A percentile compares a stretch with the other conserved stretches of the same genome.
Evolutionary conservation across 2,888 invertebrate species (phyloP).

Genomic region (Platynereis dumerilii): DNA sequence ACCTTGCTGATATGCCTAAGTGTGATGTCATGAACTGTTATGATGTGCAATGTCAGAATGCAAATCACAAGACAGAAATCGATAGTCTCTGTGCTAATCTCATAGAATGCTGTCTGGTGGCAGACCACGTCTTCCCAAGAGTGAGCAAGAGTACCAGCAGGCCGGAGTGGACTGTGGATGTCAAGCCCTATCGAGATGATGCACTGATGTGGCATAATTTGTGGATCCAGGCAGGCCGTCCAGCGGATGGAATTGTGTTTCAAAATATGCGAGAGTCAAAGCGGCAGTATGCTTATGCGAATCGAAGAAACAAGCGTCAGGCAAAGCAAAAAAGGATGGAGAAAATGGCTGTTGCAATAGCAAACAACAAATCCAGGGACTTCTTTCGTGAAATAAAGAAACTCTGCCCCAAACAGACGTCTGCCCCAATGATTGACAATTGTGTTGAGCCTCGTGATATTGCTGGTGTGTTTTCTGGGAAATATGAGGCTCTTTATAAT

Average conservation of each 20-base stretch:
- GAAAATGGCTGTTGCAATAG: slow-evolving; percentile 1
- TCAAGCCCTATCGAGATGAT: slow-evolving; percentile 1
- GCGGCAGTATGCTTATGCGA: neutral
- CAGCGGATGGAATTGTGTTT: neutral
- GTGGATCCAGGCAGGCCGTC: neutral
- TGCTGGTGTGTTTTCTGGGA: too few relatives aligned
- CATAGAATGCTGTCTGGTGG: neutral
- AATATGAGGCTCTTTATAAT: too few relatives aligned
- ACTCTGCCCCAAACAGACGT: too few relatives aligned
- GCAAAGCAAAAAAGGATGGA: neutral
- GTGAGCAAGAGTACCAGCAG: neutral
- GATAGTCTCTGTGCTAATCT: neutral
- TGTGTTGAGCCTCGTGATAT: too few relatives aligned
- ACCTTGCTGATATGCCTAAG: neutral
- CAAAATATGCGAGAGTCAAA: neutral
- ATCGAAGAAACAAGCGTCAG: slow-evolving; percentile 4
- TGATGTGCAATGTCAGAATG: slow-evolving; percentile 1
- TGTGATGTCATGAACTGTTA: neutral
- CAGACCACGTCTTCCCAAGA: slow-evolving; percentile 1
- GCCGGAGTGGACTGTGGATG: neutral
- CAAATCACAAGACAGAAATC: neutral
- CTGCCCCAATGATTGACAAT: too few relatives aligned
- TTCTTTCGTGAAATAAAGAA: too few relatives aligned
- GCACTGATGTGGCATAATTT: slow-evolving; percentile 2
- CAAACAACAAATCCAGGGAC: too few relatives aligned